Percentiles rank a stretch among this genome's conserved stretches.
Conservation (phyloP, 2,888 invertebrate genomes). For the Paralinhomoeus sp. region DNA sequence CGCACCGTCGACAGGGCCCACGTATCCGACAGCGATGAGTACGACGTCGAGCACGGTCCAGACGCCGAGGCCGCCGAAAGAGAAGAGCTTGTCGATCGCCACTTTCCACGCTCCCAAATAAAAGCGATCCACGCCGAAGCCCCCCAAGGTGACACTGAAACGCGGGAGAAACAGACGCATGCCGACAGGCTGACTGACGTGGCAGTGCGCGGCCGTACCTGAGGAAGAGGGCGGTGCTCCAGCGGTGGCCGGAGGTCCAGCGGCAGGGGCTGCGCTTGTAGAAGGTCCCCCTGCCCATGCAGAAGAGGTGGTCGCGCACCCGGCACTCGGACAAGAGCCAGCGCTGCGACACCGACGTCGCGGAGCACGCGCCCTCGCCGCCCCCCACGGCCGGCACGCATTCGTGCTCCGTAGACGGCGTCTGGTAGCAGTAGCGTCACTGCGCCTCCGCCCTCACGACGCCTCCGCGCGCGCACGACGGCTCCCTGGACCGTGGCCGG, state of each 20-base stretch:
- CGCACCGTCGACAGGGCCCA: constrained; percentile 91
- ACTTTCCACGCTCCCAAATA: constrained; percentile 97
- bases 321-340: constrained; percentile 52
- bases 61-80: constrained; percentile 91
- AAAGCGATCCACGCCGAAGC: constrained; percentile 88
- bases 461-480: too few species aligned
- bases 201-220: constrained; percentile 21
- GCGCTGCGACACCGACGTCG: not conserved
- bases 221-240: constrained; percentile 71
- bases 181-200: too few species aligned
- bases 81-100: constrained; percentile 92
- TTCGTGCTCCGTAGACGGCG: constrained; percentile 57
- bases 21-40: constrained; percentile 83
- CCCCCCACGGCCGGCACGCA: constrained; percentile 36
- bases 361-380: not conserved
- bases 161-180: not conserved
- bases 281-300: constrained; percentile 57
- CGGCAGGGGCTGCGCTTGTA: constrained; percentile 64
- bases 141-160: constrained; percentile 62
- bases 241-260: constrained; percentile 82
- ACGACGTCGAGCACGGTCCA: constrained; percentile 97
- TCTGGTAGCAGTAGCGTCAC: constrained; percentile 84
- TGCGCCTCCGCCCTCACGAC: constrained; percentile 39
- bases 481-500: too few species aligned
- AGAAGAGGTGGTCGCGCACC: constrained; percentile 58